Conservation (phyloP, 2,797 vertebrate genomes). For the Pitangus sulphuratus region DNA sequence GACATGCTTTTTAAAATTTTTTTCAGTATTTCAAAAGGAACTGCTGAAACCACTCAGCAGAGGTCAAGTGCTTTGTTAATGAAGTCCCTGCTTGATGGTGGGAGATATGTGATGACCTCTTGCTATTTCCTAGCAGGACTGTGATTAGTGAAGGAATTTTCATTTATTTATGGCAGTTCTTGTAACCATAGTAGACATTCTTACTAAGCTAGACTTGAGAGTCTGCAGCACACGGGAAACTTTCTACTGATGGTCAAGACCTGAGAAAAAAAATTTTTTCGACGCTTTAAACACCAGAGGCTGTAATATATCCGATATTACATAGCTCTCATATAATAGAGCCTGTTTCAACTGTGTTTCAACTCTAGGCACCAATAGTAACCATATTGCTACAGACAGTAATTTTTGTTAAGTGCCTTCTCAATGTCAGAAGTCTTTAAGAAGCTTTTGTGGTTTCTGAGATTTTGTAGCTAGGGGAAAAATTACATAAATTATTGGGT, state of each 20-base stretch:
- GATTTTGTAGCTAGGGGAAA: not conserved
- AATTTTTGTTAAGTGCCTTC: not conserved
- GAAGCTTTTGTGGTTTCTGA: not conserved
- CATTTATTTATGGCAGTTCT: not conserved
- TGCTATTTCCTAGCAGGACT: not conserved
- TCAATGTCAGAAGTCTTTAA: not conserved
- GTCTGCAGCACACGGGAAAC: not conserved
- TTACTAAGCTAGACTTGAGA: not conserved
- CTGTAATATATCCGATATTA: not conserved
- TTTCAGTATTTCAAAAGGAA: not conserved
- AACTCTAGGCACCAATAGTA: not conserved
- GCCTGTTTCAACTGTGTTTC: not conserved
- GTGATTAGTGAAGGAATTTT: not conserved
- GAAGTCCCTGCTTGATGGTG: not conserved
- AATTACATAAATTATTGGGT: not conserved
- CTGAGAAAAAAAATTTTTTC: not conserved
- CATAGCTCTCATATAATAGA: not conserved
- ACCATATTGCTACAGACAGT: not conserved
- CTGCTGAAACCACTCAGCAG: not conserved
- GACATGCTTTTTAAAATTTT: not conserved
- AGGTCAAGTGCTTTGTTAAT: not conserved
- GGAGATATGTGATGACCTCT: not conserved
- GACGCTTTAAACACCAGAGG: not conserved
- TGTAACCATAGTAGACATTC: not conserved
- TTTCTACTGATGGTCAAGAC: not conserved